Base-by-base conservation (phyloP, 2,888 invertebrate species). In the Dugesia japonica region DNA sequence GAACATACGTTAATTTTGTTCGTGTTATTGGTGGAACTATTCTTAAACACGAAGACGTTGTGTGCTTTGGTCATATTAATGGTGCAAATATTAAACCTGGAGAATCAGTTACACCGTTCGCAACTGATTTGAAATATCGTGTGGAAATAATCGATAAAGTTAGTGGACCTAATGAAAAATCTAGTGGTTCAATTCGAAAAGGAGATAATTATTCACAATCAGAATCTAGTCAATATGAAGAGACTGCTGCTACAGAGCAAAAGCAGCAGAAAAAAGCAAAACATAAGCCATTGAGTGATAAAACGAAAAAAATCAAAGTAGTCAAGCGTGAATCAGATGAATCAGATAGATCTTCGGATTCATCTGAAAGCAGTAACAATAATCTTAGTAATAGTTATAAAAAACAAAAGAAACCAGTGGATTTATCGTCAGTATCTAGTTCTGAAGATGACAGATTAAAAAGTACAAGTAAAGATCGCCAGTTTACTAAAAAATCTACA, bases 31-130 rank as follows among this genome's bases (percentile, higher is more conserved):
- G 77, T 27, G 76, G 72, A 13, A 42, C 42, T 13, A 26, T 28
- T 28, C 78, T 78, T 0, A 78, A 73, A 7, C 71, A 78, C 0
- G 78, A 78, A 26, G 78, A 78, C 28, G 71, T 78, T 15, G 42
- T 78, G 17, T 78, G 78, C 28, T 78, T 78, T 28, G 78, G 78
- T 9, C 78, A 78, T 27, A 27, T 78, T 23, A 78, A 78, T 71
- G 78, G 78, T 1, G 76, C 73, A 38, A 78, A 78, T 20, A 72
- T 78, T 20, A 78, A 78, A 56, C 73, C 78, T 7, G 78, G 78
- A 4, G 72, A 77, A 31, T 26, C 56, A 9, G 78, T 78, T 15
- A 33, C 33, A 17, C 42, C 72, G 17, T 78, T 78, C 28, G 31
- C 73, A 7, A 74, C 77, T 27, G 78, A 78, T 42, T 28, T 78